Base-by-base conservation (phyloP, 2,113 vertebrate genomes). In the Mastomys coucha region DNA sequence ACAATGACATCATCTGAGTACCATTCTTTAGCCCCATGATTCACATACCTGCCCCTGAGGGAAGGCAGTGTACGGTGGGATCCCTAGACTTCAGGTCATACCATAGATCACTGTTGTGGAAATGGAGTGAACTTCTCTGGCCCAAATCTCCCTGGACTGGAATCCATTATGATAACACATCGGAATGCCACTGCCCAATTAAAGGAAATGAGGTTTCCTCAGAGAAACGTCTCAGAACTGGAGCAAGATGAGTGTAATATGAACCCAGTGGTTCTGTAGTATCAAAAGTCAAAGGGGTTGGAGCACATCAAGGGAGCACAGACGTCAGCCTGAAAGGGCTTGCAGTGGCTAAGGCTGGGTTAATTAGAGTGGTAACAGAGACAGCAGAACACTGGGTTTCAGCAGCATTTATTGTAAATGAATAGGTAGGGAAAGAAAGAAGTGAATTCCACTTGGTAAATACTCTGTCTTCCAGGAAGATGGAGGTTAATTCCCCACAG, bases 11-110 rank as follows among this genome's bases (percentile, higher is more conserved):
- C 78, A 91, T 65, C 39, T 51, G 39, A 88, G 53, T 51, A 58
- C 11, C 94, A 13, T 73, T 88, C 86, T 91, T 95, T 63, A 90
- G 82, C 87, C 89, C 78, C 86, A 24, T 84, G 85, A 95, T 70
- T 95, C 69, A 94, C 78, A 82, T 91, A 75, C 82, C 63, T 93
- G 67, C 22, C 56, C 67, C 88, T 78, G n/a, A 60, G 73, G 73
- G 56, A 51, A 58, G 63, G 39, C 65, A n/a, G 42, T 88, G 94
- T 91, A 85, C n/a, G 65, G 20, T 94, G 78, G 95, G 94, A 95
- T 93, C 85, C 73, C 78, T 58, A 91, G 89, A 93, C 42, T 96
- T 93, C 70, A 75, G 77, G 82, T 94, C 42, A 91, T 80, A 67
- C 13, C 24, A 80, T 45, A 87, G 60, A 69, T 92, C 58, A 81